phyloP scores from a whole-genome alignment of 2,113 vertebrate species.

The Dromiciops gliroides region DNA sequence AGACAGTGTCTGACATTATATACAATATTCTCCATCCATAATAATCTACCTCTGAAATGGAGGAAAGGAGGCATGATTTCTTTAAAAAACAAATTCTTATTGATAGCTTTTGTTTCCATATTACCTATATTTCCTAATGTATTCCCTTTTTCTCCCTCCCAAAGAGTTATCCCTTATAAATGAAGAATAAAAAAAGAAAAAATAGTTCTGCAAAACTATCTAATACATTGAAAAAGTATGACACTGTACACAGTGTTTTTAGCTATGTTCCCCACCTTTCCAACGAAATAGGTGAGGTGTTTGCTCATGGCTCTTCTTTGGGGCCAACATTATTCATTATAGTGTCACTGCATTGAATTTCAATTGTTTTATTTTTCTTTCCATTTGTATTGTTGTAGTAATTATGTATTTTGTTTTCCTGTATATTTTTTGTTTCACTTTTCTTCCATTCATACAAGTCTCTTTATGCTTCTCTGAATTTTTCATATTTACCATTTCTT shows the following conservation, averaged over 20 bases:
- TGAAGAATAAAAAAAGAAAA: neutral
- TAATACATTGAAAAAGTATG: neutral
- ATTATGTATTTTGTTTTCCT: neutral
- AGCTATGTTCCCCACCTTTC: neutral
- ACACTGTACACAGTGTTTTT: neutral
- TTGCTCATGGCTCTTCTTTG: neutral
- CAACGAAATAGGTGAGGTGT: neutral
- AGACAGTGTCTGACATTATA: neutral
- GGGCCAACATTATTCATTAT: neutral
- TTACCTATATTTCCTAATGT: neutral
- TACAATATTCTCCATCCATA: neutral
- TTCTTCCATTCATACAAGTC: neutral
- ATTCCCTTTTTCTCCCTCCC: neutral
- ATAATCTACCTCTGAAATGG: neutral
- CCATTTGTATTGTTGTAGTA: neutral
- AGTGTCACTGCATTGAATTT: neutral
- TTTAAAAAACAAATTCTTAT: neutral
- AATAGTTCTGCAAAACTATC: neutral
- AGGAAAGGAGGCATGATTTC: neutral
- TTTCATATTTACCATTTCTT: neutral
- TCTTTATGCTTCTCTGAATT: neutral
- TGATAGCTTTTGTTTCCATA: neutral
- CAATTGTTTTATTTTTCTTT: neutral
- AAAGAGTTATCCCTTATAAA: neutral
- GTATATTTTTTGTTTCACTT: neutral